Conservation (phyloP, 2,797 vertebrate genomes). For the Knipowitschia caucasica region DNA sequence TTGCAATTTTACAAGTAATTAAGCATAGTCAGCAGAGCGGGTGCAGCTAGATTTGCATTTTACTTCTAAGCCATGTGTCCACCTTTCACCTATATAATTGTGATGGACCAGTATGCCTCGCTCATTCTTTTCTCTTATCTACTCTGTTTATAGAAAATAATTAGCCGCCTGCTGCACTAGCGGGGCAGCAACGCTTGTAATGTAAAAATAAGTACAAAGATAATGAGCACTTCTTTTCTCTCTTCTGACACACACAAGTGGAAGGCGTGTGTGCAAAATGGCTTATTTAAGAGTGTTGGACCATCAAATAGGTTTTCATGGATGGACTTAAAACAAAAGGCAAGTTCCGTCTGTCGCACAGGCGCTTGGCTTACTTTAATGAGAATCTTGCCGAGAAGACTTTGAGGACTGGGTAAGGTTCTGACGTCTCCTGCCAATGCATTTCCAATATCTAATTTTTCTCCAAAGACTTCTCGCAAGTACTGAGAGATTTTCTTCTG, state of each 20-base stretch:
- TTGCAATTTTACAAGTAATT: neutral
- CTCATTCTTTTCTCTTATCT: slow-evolving; percentile 18
- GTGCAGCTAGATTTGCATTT: neutral
- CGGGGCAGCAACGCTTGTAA: slow-evolving; percentile 9
- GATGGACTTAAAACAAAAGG: slow-evolving; percentile 7
- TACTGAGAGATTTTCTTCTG: slow-evolving; percentile 96
- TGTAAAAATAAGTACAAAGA: slow-evolving; percentile 23
- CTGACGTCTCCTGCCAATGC: slow-evolving; percentile 78
- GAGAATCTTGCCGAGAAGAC: slow-evolving; percentile 91
- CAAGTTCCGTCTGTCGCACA: neutral
- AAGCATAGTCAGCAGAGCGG: neutral
- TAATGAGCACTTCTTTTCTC: slow-evolving; percentile 17
- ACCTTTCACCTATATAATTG: slow-evolving; percentile 16
- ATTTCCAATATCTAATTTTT: slow-evolving; percentile 87
- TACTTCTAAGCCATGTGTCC: slow-evolving; percentile 5
- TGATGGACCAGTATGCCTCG: slow-evolving; percentile 37
- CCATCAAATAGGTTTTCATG: slow-evolving; percentile 4
- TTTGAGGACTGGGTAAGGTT: slow-evolving; percentile 89
- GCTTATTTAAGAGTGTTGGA: slow-evolving; percentile 15
- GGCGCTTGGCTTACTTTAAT: slow-evolving; percentile 82
- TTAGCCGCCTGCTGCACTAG: slow-evolving; percentile 26
- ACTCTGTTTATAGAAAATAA: slow-evolving; percentile 44
- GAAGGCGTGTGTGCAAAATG: slow-evolving; percentile 7
- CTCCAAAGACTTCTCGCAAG: slow-evolving; percentile 87
- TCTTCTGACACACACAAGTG: slow-evolving; percentile 20